These are phyloP conservation scores for Galaxias olidus DNA, from an alignment of 2,797 vertebrate genomes.

Conservation along the genomic window DNA sequence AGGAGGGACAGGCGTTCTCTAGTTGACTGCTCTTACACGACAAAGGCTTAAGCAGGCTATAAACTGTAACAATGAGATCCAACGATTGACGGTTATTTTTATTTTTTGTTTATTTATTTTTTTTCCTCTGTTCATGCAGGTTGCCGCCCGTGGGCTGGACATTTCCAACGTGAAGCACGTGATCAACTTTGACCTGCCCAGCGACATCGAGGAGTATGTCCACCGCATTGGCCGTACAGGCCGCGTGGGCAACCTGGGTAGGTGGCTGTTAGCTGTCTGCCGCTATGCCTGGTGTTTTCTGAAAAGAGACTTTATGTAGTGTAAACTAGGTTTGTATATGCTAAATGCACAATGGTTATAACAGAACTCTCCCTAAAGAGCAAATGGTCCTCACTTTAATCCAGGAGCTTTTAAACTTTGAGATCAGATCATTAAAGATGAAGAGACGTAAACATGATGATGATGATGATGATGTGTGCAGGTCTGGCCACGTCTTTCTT, in stretches of 20 bases:
- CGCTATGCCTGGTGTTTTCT: no score
- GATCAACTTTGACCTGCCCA: slow-evolving; percentile 96
- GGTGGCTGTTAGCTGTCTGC: no score
- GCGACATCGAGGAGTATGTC: slow-evolving; percentile 97
- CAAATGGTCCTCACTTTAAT: no score
- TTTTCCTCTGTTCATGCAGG: slow-evolving; percentile 67
- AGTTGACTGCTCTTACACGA: background rate
- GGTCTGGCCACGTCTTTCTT: slow-evolving; percentile 96
- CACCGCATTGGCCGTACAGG: slow-evolving; percentile 95
- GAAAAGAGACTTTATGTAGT: slow-evolving; percentile 12
- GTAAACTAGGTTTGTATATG: no score
- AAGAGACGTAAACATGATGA: no score
- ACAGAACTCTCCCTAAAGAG: no score
- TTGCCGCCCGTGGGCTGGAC: slow-evolving; percentile 90
- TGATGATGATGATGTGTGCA: slow-evolving; percentile 35
- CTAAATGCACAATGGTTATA: no score
- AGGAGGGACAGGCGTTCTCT: no score
- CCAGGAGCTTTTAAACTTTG: no score
- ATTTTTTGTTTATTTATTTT: background rate
- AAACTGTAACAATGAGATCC: background rate
- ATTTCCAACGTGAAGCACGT: slow-evolving; percentile 95
- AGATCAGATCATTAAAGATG: no score
- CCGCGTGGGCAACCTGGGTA: slow-evolving; percentile 93
- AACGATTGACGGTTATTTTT: background rate
- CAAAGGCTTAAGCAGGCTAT: no score